Base-by-base conservation (phyloP, 2,113 vertebrate genomes). In the Motacilla alba region DNA sequence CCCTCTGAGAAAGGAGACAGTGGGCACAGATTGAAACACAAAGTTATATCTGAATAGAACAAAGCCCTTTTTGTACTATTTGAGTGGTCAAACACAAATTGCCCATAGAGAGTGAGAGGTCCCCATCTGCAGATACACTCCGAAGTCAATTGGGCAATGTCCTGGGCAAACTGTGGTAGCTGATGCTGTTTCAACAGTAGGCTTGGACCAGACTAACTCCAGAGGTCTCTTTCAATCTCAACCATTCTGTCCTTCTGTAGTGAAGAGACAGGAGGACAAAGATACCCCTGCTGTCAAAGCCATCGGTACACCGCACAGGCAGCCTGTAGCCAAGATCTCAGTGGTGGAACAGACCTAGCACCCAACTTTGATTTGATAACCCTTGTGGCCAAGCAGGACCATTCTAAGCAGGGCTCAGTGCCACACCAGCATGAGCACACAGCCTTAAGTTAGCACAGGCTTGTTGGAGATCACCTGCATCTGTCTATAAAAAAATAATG, bases 401-500 rank as follows among this genome's bases (percentile, higher is more conserved):
- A 10, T 52, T 67, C 41, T 19, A 15, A 76, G 37, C 14, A 73
- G 20, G 15, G n/a, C 9, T 35, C 39, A 17, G 31, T 39, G 27
- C 5, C 11, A 49, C 19, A 27, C 14, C 2, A 2, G n/a, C 5
- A 3, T 8, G 3, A 33, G 43, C 43, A 33, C 1, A 5, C 10
- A 58, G 20, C 9, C 59, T 39, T 21, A 6, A 81, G 8, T 8
- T n/a, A 78, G 43, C 21, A 47, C 15, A 46, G 10, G 11, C 43
- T 23, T 37, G 6, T 26, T 22, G 19, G 30, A 75, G 13, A 50
- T 67, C 41, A 39, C 17, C 17, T 43, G 18, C 17, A 78, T 20
- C 66, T 74, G 4, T 44, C 64, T 18, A 10, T 16, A 7, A 8
- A 58, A 81, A 73, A 26, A 31, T 10, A 59, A 37, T 8, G 4